These are phyloP conservation scores for Cryptops parisi DNA, from an alignment of 2,888 invertebrate genomes.

Conservation along the genomic window DNA sequence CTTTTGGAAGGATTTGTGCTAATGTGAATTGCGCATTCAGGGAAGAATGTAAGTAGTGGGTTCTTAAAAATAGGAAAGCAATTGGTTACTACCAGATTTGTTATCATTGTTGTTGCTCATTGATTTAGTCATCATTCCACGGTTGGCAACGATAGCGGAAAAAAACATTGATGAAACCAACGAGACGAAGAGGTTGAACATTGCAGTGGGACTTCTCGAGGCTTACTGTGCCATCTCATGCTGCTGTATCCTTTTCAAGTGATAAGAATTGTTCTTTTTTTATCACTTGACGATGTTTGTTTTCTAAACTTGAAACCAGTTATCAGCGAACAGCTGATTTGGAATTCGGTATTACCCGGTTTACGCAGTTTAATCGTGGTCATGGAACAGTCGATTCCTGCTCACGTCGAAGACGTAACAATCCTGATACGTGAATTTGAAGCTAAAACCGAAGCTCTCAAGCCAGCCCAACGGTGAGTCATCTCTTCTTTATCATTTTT, in stretches of 20 bases:
- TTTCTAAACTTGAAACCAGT: too few species aligned
- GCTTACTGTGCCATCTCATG: slow-evolving; percentile 44
- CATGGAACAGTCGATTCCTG: slow-evolving; percentile 29
- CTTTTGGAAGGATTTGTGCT: slow-evolving; percentile 45
- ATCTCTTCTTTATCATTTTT: too few species aligned
- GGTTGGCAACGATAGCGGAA: slow-evolving; percentile 42
- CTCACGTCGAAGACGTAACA: slow-evolving; percentile 30
- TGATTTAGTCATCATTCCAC: slow-evolving; percentile 45
- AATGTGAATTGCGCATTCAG: slow-evolving; percentile 43
- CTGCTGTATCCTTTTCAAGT: slow-evolving; percentile 29
- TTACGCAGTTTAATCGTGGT: slow-evolving; percentile 30
- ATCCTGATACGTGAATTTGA: slow-evolving; percentile 31
- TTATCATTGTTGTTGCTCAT: slow-evolving; percentile 14
- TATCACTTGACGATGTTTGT: neutral
- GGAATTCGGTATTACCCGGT: slow-evolving; percentile 33
- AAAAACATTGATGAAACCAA: slow-evolving; percentile 41
- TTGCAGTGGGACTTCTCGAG: slow-evolving; percentile 46
- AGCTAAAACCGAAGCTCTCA: slow-evolving; percentile 19
- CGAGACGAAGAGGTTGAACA: slow-evolving; percentile 41
- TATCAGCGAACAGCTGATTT: slow-evolving; percentile 31
- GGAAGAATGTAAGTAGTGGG: slow-evolving; percentile 48
- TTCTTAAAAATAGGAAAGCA: too few species aligned
- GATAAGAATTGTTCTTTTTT: neutral
- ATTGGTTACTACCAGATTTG: slow-evolving; percentile 1
- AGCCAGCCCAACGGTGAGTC: slow-evolving; percentile 20